These are phyloP conservation scores for Megastigmus dorsalis DNA, from an alignment of 2,888 invertebrate species.

Conservation along the genomic window DNA sequence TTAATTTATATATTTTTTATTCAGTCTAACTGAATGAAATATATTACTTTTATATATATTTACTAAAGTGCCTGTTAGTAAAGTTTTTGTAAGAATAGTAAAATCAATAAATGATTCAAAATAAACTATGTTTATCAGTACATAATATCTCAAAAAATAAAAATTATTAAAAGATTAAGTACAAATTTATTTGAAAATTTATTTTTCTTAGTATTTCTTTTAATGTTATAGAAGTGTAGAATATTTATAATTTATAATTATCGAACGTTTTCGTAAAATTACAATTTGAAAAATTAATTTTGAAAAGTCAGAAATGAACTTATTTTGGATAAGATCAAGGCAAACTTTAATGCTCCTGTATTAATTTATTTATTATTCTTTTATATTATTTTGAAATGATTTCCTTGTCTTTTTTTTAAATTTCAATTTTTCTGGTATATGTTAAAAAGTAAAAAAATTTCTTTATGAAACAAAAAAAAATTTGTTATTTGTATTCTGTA, in stretches of 20 bases:
- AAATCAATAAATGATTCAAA: constrained; percentile 31
- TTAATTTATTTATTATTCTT: neutral
- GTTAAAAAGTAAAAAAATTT: neutral
- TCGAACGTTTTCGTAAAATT: neutral
- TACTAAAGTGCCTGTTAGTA: constrained; percentile 47
- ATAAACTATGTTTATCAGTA: constrained; percentile 19
- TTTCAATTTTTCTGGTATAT: neutral
- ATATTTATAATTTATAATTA: neutral
- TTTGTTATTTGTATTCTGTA: constrained; percentile 21
- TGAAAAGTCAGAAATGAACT: no score
- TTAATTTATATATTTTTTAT: constrained; percentile 39
- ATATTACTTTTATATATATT: constrained; percentile 38
- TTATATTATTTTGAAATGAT: neutral
- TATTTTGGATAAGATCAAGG: no score
- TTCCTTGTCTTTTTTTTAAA: neutral
- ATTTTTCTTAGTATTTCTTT: constrained; percentile 19
- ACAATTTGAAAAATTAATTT: no score
- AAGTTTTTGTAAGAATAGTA: constrained; percentile 31
- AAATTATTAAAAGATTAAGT: constrained; percentile 13
- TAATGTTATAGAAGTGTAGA: neutral
- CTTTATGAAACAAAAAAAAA: neutral
- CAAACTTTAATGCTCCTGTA: no score
- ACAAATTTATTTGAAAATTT: constrained; percentile 26
- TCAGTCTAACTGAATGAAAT: constrained; percentile 37
- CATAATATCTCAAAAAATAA: constrained; percentile 13